Percentiles rank a stretch among this genome's conserved stretches.
Conservation (phyloP, 2,113 vertebrate genomes). For the Ranitomeya imitator region DNA sequence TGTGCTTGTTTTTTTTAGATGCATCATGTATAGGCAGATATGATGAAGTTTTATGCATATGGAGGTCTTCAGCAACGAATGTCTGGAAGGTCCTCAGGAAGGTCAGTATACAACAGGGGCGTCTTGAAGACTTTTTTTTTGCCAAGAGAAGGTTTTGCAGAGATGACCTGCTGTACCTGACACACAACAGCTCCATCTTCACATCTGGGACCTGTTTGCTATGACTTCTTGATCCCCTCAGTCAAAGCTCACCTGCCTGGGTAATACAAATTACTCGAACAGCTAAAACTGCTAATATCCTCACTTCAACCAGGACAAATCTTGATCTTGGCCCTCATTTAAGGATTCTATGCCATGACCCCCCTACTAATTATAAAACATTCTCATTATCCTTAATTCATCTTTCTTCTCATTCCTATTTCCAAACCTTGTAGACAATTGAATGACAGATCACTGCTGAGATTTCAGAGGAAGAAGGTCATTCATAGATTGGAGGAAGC, state of each 20-base stretch:
- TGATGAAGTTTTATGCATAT: background rate
- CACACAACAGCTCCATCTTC: too few relatives aligned
- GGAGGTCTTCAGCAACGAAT: background rate
- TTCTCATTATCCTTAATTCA: too few relatives aligned
- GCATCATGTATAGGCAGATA: background rate
- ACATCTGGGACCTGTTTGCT: background rate
- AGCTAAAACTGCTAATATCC: background rate
- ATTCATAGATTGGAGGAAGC: too few relatives aligned
- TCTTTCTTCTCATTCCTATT: too few relatives aligned
- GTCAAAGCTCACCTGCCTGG: background rate
- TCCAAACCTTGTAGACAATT: too few relatives aligned
- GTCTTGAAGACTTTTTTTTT: background rate
- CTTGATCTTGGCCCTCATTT: too few relatives aligned
- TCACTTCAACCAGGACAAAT: too few relatives aligned
- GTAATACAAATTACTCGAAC: background rate
- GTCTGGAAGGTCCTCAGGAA: background rate
- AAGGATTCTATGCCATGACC: too few relatives aligned
- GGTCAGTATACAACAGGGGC: background rate
- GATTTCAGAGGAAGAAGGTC: too few relatives aligned
- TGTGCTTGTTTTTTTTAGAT: background rate
- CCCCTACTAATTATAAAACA: too few relatives aligned
- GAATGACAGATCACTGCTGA: too few relatives aligned
- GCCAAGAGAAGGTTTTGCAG: background rate
- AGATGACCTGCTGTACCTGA: too few relatives aligned
- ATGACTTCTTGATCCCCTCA: background rate